Percentiles rank a stretch among this genome's conserved stretches.
Evolutionary conservation across 2,888 invertebrate genomes (phyloP).

Genomic region (Harpagoxenus sublaevis): DNA sequence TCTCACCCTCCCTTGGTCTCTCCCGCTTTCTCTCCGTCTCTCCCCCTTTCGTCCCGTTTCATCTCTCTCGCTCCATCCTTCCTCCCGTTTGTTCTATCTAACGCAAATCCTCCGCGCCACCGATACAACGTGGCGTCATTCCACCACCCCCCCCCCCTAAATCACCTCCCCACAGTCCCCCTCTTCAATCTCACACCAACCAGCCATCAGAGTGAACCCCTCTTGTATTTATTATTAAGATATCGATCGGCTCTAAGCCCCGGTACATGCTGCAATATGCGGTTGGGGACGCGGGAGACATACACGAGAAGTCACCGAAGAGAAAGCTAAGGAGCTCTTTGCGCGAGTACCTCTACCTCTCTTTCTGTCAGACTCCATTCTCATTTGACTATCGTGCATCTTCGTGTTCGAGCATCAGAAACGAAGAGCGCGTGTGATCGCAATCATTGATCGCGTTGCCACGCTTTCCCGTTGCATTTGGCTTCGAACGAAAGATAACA

Average conservation of each 20-base stretch:
- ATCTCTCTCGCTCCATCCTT: slow-evolving; percentile 50
- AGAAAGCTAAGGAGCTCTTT: slow-evolving; percentile 61
- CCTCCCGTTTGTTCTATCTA: slow-evolving; percentile 62
- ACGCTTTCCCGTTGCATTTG: slow-evolving; percentile 2
- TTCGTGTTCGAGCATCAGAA: not conserved
- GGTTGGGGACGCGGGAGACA: slow-evolving; percentile 70
- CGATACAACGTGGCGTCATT: slow-evolving; percentile 72
- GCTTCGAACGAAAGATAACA: not conserved
- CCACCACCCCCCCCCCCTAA: slow-evolving; percentile 63
- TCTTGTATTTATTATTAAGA: slow-evolving; percentile 86
- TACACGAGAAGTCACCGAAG: slow-evolving; percentile 64
- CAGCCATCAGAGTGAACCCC: slow-evolving; percentile 83
- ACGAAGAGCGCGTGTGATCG: not conserved
- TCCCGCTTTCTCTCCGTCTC: slow-evolving; percentile 54
- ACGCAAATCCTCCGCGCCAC: slow-evolving; percentile 65
- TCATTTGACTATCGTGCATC: slow-evolving; percentile 17
- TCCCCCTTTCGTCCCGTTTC: slow-evolving; percentile 59
- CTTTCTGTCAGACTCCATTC: slow-evolving; percentile 2
- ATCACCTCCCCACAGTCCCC: slow-evolving; percentile 78
- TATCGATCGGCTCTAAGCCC: slow-evolving; percentile 84
- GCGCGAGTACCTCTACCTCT: not conserved
- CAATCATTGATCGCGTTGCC: not conserved
- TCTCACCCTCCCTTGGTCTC: slow-evolving; percentile 58
- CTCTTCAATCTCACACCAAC: slow-evolving; percentile 85
- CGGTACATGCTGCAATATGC: slow-evolving; percentile 78